Evolutionary conservation across 2,888 invertebrate species (phyloP).

Genomic region (Stictocephala bisonia): DNA sequence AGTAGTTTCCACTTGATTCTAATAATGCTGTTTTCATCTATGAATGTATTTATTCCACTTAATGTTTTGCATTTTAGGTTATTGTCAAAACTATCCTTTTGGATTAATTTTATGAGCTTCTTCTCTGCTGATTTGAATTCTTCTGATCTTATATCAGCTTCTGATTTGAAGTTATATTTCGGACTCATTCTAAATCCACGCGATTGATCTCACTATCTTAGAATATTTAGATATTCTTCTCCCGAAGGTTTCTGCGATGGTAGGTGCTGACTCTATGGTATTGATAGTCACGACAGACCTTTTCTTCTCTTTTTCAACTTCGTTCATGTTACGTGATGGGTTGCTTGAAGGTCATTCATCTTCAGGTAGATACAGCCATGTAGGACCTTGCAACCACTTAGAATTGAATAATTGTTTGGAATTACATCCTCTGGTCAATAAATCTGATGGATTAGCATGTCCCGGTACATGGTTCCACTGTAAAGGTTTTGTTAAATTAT

Average conservation of each 20-base stretch:
- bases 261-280: too few species aligned
- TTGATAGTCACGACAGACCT: too few species aligned
- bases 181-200: background rate
- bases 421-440: conserved; percentile 60
- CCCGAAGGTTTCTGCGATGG: background rate
- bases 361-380: conserved; percentile 57
- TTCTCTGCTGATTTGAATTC: too few species aligned
- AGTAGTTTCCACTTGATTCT: background rate
- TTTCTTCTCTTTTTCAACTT: conserved; percentile 7
- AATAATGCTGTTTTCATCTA: background rate
- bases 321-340: conserved; percentile 44
- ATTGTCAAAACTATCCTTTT: background rate
- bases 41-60: background rate
- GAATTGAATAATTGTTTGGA: conserved; percentile 55
- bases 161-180: background rate
- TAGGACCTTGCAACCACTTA: conserved; percentile 61
- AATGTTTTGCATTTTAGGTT: background rate
- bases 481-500: too few species aligned
- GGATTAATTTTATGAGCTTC: background rate
- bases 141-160: too few species aligned
- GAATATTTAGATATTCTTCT: background rate
- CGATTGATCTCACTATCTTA: background rate
- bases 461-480: too few species aligned
- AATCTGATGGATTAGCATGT: conserved; percentile 59
- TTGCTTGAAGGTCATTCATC: conserved; percentile 28